Conservation (phyloP, 2,888 invertebrate species). For the Agrochola litura region DNA sequence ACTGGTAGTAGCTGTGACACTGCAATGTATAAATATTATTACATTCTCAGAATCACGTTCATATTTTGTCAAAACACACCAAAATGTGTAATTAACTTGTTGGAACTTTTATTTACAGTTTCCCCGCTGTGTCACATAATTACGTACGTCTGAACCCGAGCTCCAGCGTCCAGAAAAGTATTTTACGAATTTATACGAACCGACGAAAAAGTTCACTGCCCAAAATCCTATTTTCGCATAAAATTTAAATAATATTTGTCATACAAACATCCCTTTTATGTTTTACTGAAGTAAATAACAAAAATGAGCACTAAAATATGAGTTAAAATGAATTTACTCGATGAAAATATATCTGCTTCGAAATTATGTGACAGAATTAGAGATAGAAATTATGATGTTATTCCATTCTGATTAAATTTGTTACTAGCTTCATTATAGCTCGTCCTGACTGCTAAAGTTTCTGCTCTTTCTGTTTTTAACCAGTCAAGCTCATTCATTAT, state of each 20-base stretch:
- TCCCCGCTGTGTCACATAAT: slow-evolving; percentile 45
- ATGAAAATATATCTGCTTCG: slow-evolving; percentile 22
- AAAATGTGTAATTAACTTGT: slow-evolving; percentile 50
- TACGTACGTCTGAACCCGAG: slow-evolving; percentile 42
- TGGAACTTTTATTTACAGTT: slow-evolving; percentile 56
- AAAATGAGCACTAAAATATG: slow-evolving; percentile 37
- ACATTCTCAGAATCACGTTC: not conserved
- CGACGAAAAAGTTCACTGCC: slow-evolving; percentile 58
- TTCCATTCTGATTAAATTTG: slow-evolving; percentile 4
- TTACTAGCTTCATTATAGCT: not conserved
- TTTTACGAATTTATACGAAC: slow-evolving; percentile 54
- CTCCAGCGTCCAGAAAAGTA: slow-evolving; percentile 42
- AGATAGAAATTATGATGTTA: slow-evolving; percentile 19
- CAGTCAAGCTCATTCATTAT: slow-evolving; percentile 9
- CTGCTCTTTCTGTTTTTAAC: not conserved
- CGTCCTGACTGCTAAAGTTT: not conserved
- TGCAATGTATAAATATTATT: not conserved
- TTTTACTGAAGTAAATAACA: slow-evolving; percentile 37
- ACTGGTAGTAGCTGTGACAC: not conserved
- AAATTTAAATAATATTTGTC: slow-evolving; percentile 66
- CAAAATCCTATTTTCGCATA: slow-evolving; percentile 59
- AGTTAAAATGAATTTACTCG: slow-evolving; percentile 38
- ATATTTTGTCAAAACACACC: slow-evolving; percentile 23
- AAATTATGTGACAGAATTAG: slow-evolving; percentile 20
- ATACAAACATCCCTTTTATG: slow-evolving; percentile 55